phyloP scores from a whole-genome alignment of 1,140 invertebrate genomes.

The Drosophila melanica region DNA sequence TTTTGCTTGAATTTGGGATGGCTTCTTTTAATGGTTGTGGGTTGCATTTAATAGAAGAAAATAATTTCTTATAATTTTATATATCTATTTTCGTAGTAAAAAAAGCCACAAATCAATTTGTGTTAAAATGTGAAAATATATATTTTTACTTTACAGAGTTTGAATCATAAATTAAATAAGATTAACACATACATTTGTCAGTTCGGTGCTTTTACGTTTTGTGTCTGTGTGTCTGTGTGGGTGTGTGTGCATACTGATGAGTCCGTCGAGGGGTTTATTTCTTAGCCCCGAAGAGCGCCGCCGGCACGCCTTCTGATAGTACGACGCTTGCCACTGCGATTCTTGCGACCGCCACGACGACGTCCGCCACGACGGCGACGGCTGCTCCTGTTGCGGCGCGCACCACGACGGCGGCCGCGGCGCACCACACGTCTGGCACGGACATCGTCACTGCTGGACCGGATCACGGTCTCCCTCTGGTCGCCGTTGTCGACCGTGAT shows the following conservation, averaged over 20 bases:
- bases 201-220: slow-evolving; percentile 17
- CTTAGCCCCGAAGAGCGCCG: slow-evolving; percentile 49
- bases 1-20: no score
- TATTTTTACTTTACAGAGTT: slow-evolving; percentile 27
- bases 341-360: slow-evolving; percentile 22
- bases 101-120: background rate
- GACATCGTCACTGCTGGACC: slow-evolving; percentile 55
- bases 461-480: slow-evolving; percentile 33
- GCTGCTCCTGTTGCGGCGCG: slow-evolving; percentile 22
- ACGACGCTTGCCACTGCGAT: slow-evolving; percentile 25
- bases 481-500: slow-evolving; percentile 21
- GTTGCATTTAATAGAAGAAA: no score
- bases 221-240: slow-evolving; percentile 11
- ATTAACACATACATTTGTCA: slow-evolving; percentile 12
- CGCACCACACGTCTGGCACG: slow-evolving; percentile 67
- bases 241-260: slow-evolving; percentile 4
- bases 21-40: no score
- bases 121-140: slow-evolving; percentile 62
- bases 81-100: no score
- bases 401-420: slow-evolving; percentile 29
- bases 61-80: no score
- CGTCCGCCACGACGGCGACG: slow-evolving; percentile 50
- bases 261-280: background rate
- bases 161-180: slow-evolving; percentile 19
- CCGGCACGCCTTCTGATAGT: slow-evolving; percentile 48